These are phyloP conservation scores for Rhopilema esculentum DNA, from an alignment of 30 jellyfish, hydroid and myxozoan species.

Conservation along the genomic window DNA sequence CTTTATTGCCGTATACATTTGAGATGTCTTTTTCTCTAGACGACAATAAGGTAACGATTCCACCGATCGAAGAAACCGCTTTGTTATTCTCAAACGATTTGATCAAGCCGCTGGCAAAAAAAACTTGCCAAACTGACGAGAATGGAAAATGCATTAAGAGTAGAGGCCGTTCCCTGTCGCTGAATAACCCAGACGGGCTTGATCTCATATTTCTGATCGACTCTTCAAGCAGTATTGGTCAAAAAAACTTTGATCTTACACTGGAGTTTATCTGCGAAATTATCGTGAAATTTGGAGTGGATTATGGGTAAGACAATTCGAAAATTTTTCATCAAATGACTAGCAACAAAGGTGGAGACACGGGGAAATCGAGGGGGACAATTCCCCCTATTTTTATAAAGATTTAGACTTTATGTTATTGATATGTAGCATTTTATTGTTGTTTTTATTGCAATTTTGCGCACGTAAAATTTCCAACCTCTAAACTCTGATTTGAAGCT, in stretches of 20 bases:
- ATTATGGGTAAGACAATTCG: constrained; percentile 53
- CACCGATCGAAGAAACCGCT: constrained; percentile 72
- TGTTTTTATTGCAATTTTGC: too few species aligned
- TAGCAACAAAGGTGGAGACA: too few species aligned
- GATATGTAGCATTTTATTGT: too few species aligned
- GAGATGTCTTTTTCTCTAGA: too few species aligned
- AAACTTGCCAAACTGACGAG: constrained; percentile 43
- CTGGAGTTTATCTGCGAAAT: constrained; percentile 40
- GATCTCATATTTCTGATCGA: constrained; percentile 74
- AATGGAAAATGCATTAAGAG: constrained; percentile 58
- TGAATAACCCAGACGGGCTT: constrained; percentile 62
- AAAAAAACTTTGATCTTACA: constrained; percentile 40
- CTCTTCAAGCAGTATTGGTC: constrained; percentile 76
- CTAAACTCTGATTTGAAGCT: too few species aligned
- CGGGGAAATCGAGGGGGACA: too few species aligned
- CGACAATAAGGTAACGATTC: constrained; percentile 48
- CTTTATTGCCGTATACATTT: too few species aligned
- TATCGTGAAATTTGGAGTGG: constrained; percentile 65
- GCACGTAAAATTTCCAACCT: too few species aligned
- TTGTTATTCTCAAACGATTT: constrained; percentile 22
- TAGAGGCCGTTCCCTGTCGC: constrained; percentile 63
- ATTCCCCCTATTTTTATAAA: too few species aligned
- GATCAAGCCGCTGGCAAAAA: constrained; percentile 37
- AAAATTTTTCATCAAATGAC: background rate
- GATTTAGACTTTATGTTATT: too few species aligned